Evolutionary conservation across 2,113 vertebrate species (phyloP).

Genomic region (Rhinopomastus cyanomelas): DNA sequence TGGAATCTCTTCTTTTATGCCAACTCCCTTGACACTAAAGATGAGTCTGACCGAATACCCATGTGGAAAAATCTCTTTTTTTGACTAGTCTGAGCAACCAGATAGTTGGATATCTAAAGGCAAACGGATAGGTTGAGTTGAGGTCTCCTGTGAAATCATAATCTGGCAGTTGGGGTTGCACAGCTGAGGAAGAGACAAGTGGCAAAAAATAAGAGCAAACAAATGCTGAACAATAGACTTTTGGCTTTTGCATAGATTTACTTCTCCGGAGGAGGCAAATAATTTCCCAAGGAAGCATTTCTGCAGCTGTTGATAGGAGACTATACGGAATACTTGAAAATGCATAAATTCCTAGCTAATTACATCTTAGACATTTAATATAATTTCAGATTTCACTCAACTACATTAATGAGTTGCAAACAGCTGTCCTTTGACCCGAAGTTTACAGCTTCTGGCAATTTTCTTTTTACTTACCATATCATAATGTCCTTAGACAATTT

Average conservation of each 20-base stretch:
- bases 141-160: background rate
- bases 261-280: background rate
- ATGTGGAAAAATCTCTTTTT: background rate
- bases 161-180: background rate
- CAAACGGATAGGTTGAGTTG: background rate
- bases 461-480: slow-evolving; percentile 8
- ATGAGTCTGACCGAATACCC: background rate
- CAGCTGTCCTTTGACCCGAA: slow-evolving; percentile 35
- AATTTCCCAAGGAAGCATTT: background rate
- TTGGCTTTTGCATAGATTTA: background rate
- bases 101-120: background rate
- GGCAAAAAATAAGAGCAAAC: background rate
- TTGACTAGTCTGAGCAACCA: background rate
- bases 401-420: slow-evolving; percentile 43
- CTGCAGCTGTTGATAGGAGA: background rate
- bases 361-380: slow-evolving; percentile 35
- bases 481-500: slow-evolving; percentile 13
- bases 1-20: background rate
- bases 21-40: background rate
- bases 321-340: slow-evolving; percentile 16
- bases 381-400: slow-evolving; percentile 48
- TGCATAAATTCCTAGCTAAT: slow-evolving; percentile 33
- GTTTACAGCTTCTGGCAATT: slow-evolving; percentile 7
- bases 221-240: background rate
- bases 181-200: background rate